These are phyloP conservation scores for Benthosema pterotum DNA, from an alignment of 2,797 vertebrate species.

Conservation along the genomic window DNA sequence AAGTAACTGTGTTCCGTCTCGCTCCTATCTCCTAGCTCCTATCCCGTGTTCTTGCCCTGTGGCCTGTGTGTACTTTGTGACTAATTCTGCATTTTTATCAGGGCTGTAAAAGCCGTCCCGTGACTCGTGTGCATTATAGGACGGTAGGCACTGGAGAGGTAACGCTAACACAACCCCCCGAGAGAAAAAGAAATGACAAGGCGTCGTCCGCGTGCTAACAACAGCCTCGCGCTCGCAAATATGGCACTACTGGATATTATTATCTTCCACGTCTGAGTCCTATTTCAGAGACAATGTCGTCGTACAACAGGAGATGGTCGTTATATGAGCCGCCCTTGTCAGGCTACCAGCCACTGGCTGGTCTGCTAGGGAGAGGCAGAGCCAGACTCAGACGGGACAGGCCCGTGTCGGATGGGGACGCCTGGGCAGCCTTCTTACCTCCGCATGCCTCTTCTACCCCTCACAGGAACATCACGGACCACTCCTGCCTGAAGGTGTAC, in stretches of 20 bases:
- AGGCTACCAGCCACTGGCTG: conserved; percentile 44
- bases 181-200: conserved; percentile 2
- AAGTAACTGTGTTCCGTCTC: conserved; percentile 18
- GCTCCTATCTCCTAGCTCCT: conserved; percentile 38
- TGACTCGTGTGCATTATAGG: conserved; percentile 35
- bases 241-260: conserved; percentile 22
- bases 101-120: conserved; percentile 68
- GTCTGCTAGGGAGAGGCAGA: conserved; percentile 31
- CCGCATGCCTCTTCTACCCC: conserved; percentile 66
- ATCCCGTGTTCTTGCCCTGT: conserved; percentile 28
- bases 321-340: conserved; percentile 32
- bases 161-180: conserved; percentile 15
- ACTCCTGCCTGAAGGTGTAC: conserved; percentile 97
- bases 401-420: conserved; percentile 68
- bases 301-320: conserved; percentile 18
- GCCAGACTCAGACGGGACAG: conserved; percentile 32
- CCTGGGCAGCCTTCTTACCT: conserved; percentile 61
- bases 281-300: conserved; percentile 58
- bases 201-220: not conserved
- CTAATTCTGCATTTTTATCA: conserved; percentile 57
- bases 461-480: conserved; percentile 91
- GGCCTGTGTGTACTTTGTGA: conserved; percentile 70
- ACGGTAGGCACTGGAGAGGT: conserved; percentile 29
- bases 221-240: conserved; percentile 10
- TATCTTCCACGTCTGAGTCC: conserved; percentile 7